Percentiles rank a stretch among this genome's conserved stretches.
phyloP scores from a whole-genome alignment of 2,797 vertebrate species.

The Gallirallus australis region DNA sequence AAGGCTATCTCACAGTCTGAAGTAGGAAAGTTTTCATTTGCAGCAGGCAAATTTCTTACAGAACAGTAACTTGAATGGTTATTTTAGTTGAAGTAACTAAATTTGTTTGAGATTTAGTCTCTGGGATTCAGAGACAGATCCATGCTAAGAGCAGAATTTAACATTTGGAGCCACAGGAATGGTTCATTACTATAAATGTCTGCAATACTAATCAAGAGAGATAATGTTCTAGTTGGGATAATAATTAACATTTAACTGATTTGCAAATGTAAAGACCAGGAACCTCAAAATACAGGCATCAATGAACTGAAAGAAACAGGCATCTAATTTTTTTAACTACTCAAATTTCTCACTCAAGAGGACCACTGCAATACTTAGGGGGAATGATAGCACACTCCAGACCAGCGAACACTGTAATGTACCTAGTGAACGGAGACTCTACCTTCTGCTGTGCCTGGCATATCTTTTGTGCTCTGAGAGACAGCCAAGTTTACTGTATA shows the following conservation, averaged over 20 bases:
- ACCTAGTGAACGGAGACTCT: neutral
- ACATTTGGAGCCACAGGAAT: conserved; percentile 9
- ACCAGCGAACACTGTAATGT: neutral
- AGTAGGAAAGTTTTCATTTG: neutral
- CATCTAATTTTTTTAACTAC: neutral
- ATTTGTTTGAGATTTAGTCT: neutral
- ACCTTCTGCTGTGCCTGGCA: neutral
- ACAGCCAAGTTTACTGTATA: neutral
- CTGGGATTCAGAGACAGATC: neutral
- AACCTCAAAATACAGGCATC: neutral
- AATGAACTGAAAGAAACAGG: neutral
- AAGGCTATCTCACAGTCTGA: neutral
- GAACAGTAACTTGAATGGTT: neutral
- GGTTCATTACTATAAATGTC: conserved; percentile 25
- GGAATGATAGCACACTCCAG: neutral
- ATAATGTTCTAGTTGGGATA: conserved; percentile 25
- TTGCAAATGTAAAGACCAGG: conserved; percentile 32
- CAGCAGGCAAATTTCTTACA: neutral
- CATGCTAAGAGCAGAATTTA: neutral
- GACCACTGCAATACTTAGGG: neutral
- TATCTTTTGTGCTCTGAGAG: neutral
- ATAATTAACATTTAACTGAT: conserved; percentile 51
- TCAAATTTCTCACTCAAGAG: neutral
- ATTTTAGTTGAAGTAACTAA: neutral
- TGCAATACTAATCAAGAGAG: conserved; percentile 36